Conservation (phyloP, 37 sponge, comb jelly and placozoan genomes). For the Tethya wilhelma region DNA sequence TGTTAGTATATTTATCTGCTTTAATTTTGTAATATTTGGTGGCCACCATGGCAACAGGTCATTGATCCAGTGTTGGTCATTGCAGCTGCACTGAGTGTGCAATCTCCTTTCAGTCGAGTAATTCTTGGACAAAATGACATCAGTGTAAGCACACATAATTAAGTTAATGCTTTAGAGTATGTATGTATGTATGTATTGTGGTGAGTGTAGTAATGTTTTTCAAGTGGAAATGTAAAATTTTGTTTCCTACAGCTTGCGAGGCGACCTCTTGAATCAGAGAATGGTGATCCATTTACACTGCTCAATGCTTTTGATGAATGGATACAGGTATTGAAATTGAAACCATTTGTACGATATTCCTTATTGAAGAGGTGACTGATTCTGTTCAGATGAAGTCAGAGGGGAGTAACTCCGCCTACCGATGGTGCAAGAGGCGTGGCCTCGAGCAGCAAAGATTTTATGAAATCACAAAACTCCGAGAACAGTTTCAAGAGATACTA, state of each 20-base stretch:
- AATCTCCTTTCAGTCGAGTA: constrained; percentile 84
- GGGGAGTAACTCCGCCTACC: constrained; percentile 45
- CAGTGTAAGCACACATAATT: constrained; percentile 51
- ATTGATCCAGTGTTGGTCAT: constrained; percentile 83
- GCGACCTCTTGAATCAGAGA: constrained; percentile 84
- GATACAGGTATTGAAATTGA: constrained; percentile 68
- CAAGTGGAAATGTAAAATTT: background rate
- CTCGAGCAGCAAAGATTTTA: constrained; percentile 93
- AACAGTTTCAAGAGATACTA: constrained; percentile 90
- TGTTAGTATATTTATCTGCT: too few species aligned
- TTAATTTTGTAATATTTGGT: too few species aligned
- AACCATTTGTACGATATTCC: background rate
- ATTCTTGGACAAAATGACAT: constrained; percentile 60
- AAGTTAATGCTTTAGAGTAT: background rate
- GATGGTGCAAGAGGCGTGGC: constrained; percentile 85
- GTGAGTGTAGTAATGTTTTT: background rate
- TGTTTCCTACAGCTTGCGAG: constrained; percentile 55
- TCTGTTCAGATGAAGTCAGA: constrained; percentile 79
- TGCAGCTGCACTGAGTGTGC: constrained; percentile 92
- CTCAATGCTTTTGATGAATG: constrained; percentile 92
- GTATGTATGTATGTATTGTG: background rate
- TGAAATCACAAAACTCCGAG: constrained; percentile 91
- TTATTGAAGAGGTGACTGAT: background rate
- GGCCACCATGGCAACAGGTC: too few species aligned
- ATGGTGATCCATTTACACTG: constrained; percentile 89